phyloP scores from a whole-genome alignment of 2,113 vertebrate species.

The Serilophus lunatus region DNA sequence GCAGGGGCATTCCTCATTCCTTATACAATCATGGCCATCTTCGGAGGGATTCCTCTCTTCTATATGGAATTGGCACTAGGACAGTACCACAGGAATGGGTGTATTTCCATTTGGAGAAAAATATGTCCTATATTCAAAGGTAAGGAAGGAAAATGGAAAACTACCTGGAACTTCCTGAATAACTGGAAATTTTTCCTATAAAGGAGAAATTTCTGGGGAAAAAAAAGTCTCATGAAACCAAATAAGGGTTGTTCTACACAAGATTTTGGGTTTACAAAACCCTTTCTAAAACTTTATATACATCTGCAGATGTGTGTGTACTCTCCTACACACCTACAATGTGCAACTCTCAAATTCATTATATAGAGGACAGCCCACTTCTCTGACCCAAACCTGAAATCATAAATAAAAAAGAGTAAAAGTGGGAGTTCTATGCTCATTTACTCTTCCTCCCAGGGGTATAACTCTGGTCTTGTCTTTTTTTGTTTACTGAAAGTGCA shows the following conservation, averaged over 20 bases:
- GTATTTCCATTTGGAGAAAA: conserved; percentile 98
- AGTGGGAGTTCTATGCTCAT: neutral
- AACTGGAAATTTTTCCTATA: neutral
- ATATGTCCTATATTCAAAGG: conserved; percentile 99
- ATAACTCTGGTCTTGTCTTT: neutral
- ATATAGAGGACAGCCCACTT: neutral
- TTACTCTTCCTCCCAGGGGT: neutral
- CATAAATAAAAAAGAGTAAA: neutral
- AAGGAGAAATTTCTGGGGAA: neutral
- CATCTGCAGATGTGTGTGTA: neutral
- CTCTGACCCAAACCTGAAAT: neutral
- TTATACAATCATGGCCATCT: conserved; percentile 95
- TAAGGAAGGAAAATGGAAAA: conserved; percentile 53
- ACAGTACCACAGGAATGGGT: conserved; percentile 95
- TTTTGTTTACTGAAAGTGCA: neutral
- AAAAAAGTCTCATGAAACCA: neutral
- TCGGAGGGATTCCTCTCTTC: conserved; percentile 96
- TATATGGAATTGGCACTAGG: conserved; percentile 98
- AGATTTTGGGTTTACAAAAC: neutral
- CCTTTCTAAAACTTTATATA: neutral
- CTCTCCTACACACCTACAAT: accelerated
- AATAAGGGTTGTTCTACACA: neutral
- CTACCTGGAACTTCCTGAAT: neutral
- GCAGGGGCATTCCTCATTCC: conserved; percentile 95
- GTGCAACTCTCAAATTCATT: neutral